phyloP scores from a whole-genome alignment of 2,797 vertebrate genomes.

The Manis crassicaudata region DNA sequence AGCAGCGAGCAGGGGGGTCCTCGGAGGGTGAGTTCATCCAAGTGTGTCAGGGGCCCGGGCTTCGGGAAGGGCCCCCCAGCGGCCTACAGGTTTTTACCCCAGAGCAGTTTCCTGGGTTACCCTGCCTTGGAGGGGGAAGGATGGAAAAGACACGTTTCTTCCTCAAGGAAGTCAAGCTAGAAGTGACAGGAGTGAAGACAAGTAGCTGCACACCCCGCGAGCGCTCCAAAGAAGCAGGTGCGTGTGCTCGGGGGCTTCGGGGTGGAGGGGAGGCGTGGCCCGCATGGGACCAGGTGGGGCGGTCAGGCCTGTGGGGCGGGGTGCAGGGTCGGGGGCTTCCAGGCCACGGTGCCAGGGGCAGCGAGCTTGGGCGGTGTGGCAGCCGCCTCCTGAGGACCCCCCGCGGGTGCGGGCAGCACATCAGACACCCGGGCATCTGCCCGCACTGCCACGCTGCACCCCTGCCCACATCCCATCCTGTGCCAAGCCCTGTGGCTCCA shows the following conservation, averaged over 20 bases:
- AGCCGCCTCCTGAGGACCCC: background rate
- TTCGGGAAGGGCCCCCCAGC: background rate
- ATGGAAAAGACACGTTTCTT: background rate
- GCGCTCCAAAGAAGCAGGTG: background rate
- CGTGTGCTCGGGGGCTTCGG: background rate
- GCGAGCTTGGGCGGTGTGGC: background rate
- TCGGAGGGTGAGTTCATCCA: background rate
- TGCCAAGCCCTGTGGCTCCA: background rate
- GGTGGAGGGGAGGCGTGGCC: no score
- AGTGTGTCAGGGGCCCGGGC: no score
- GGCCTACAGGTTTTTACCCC: background rate
- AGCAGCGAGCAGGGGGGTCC: background rate
- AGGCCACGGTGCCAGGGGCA: background rate
- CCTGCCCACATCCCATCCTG: no score
- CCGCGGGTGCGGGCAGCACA: background rate
- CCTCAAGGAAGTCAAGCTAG: background rate
- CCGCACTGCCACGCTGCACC: background rate
- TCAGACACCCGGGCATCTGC: background rate
- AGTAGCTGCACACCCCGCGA: background rate
- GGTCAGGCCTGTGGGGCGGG: fast-evolving
- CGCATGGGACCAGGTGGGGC: fast-evolving
- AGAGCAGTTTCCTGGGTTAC: background rate
- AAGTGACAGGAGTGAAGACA: background rate
- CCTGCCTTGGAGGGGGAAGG: background rate
- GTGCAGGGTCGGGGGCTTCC: no score